These are phyloP conservation scores for Aldabrachelys gigantea DNA, from an alignment of 2,113 vertebrate species.

Conservation along the genomic window DNA sequence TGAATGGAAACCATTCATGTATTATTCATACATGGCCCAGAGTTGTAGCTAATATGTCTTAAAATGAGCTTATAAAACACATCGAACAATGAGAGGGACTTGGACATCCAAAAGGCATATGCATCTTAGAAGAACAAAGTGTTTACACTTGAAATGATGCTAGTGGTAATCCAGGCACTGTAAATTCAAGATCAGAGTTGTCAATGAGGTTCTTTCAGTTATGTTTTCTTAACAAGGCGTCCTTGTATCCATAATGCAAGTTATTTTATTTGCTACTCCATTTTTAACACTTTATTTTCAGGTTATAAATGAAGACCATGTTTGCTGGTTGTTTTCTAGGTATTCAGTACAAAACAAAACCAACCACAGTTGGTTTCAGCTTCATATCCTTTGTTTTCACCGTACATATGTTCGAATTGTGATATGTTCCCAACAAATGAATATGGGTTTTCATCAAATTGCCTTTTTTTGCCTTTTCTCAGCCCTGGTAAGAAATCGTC, in stretches of 20 bases:
- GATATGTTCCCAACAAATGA: neutral
- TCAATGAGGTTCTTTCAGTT: neutral
- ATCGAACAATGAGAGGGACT: neutral
- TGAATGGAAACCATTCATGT: neutral
- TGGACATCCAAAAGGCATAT: neutral
- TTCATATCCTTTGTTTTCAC: neutral
- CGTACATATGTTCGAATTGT: neutral
- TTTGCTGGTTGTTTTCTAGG: neutral
- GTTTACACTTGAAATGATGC: slow-evolving; percentile 14
- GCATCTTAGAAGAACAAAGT: neutral
- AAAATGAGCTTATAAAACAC: neutral
- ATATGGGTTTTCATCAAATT: neutral
- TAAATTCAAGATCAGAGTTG: slow-evolving; percentile 11
- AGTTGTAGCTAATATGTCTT: neutral
- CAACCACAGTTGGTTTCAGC: neutral
- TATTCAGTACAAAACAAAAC: neutral
- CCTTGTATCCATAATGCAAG: neutral
- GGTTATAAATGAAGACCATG: neutral
- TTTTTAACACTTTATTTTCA: neutral
- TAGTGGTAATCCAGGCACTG: neutral
- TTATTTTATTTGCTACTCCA: neutral
- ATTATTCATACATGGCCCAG: neutral
- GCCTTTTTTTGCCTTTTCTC: neutral
- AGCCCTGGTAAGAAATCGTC: neutral
- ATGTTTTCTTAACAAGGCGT: neutral